phyloP scores from a whole-genome alignment of 1,140 invertebrate species.

The Nomia melanderi region DNA sequence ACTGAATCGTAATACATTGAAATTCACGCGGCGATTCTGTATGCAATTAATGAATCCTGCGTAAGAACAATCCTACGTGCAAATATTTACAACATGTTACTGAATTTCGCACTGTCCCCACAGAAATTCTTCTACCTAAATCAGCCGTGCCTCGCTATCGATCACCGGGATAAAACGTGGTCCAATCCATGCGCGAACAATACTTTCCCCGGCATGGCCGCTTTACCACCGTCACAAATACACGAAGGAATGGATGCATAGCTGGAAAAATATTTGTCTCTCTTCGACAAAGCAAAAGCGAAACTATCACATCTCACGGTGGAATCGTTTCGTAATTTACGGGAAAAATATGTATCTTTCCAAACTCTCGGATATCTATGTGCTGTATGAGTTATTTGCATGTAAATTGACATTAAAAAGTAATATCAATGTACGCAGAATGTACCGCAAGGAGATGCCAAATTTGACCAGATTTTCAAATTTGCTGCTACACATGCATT shows the following conservation, averaged over 20 bases:
- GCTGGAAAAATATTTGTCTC: neutral
- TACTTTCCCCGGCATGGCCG: neutral
- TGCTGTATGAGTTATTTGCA: neutral
- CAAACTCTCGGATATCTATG: neutral
- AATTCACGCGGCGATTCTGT: neutral
- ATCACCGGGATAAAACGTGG: conserved; percentile 37
- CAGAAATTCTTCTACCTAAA: conserved; percentile 21
- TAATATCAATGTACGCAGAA: neutral
- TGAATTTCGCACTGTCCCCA: conserved; percentile 5
- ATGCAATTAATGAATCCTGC: conserved; percentile 13
- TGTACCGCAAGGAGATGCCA: neutral
- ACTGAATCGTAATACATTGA: neutral
- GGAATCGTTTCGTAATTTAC: neutral
- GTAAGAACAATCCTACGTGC: conserved; percentile 14
- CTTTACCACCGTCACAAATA: neutral
- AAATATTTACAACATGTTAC: conserved; percentile 24
- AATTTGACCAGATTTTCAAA: neutral
- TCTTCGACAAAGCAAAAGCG: neutral
- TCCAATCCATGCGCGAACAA: conserved; percentile 4
- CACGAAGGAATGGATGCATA: neutral
- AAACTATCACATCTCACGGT: neutral
- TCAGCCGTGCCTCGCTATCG: conserved; percentile 12
- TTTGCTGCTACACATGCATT: too few relatives aligned
- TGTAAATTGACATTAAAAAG: neutral
- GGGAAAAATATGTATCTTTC: neutral